Conservation (phyloP, 2,888 invertebrate genomes). For the Habroteleia sp. region DNA sequence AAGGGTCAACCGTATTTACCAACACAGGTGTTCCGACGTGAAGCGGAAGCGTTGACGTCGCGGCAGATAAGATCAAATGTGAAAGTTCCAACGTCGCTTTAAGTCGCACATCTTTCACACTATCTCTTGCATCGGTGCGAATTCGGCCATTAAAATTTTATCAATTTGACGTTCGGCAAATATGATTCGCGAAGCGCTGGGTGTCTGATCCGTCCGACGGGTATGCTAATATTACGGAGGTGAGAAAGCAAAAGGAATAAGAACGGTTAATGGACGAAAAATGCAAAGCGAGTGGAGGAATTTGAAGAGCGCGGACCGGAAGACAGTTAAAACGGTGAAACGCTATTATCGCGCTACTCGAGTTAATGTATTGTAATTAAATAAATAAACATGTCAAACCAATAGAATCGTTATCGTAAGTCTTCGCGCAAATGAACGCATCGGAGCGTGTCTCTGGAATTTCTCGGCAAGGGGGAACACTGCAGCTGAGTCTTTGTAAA, state of each 20-base stretch:
- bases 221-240: constrained; percentile 49
- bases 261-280: constrained; percentile 36
- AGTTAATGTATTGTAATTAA: constrained; percentile 52
- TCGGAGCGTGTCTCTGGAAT: constrained; percentile 48
- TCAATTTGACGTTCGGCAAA: constrained; percentile 3
- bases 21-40: constrained; percentile 49
- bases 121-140: constrained; percentile 71
- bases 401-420: constrained; percentile 58
- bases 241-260: constrained; percentile 28
- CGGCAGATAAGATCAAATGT: constrained; percentile 71
- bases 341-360: constrained; percentile 38
- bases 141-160: constrained; percentile 72
- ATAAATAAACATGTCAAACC: constrained; percentile 60
- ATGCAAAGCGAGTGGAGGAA: constrained; percentile 44
- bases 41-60: constrained; percentile 66
- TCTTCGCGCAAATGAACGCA: constrained; percentile 51
- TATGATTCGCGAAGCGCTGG: constrained; percentile 65
- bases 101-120: constrained; percentile 23
- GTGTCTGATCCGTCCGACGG: constrained; percentile 12
- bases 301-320: constrained; percentile 58
- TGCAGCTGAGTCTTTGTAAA: constrained; percentile 17
- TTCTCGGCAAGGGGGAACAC: constrained; percentile 11
- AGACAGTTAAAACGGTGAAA: constrained; percentile 46
- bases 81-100: constrained; percentile 69
- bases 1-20: constrained; percentile 23